These are phyloP conservation scores for Borostomias antarcticus DNA, from an alignment of 2,797 vertebrate species.

Conservation along the genomic window DNA sequence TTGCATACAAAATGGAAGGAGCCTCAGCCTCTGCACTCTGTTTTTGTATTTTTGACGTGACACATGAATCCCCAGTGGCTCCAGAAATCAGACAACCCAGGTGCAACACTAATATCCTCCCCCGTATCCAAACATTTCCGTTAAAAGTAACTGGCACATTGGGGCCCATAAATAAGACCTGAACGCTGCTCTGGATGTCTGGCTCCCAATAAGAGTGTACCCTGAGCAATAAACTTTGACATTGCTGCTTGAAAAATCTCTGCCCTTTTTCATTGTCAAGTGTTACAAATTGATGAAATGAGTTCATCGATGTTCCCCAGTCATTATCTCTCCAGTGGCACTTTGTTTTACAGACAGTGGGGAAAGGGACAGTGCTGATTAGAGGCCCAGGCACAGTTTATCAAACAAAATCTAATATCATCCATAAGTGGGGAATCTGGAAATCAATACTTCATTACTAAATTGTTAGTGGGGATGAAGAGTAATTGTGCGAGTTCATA, in stretches of 20 bases:
- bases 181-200: conserved; percentile 89
- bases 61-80: conserved; percentile 91
- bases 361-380: conserved; percentile 84
- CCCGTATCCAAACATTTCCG: conserved; percentile 99
- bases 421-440: conserved; percentile 97
- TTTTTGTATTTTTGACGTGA: conserved; percentile 79
- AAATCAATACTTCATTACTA: conserved; percentile 99
- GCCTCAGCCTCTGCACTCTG: conserved; percentile 50
- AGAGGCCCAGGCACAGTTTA: conserved; percentile 91
- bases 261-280: conserved; percentile 90
- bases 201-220: conserved; percentile 86
- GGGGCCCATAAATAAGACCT: conserved; percentile 95
- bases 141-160: conserved; percentile 94
- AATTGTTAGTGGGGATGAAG: conserved; percentile 98
- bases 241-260: conserved; percentile 89
- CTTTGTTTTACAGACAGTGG: conserved; percentile 95
- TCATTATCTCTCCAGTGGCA: conserved; percentile 96
- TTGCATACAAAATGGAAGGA: conserved; percentile 50
- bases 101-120: conserved; percentile 95
- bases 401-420: conserved; percentile 99
- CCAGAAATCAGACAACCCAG: conserved; percentile 90
- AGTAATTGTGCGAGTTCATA: conserved; percentile 89
- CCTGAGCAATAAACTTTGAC: conserved; percentile 90
- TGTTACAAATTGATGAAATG: conserved; percentile 97
- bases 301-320: conserved; percentile 92